Evolutionary conservation across 2,113 vertebrate genomes (phyloP), one percentile per base, ranked within the genome.

Genomic region (Bombycilla garrulus): DNA sequence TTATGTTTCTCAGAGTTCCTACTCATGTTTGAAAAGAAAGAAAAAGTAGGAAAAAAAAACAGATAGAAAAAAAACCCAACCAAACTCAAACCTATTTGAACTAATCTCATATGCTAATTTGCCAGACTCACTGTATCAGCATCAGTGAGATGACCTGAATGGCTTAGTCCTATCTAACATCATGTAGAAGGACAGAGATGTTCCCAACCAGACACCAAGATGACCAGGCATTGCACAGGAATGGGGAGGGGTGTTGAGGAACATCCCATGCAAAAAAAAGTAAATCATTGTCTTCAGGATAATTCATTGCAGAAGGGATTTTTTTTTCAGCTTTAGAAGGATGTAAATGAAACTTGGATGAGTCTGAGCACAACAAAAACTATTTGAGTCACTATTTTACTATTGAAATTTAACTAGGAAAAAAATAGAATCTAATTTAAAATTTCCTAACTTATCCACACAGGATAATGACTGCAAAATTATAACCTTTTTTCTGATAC

Each of bases 201-300:
- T 42, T 72, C 58, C 38, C 58, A 51, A 45, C 4, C 31, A 80
- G 26, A 35, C 25, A 64, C 16, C 8, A 36, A 72, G 25, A 42
- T 16, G 13, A 77, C 5, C 28, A 50, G 47, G 7, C 4, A 3
- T 23, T 45, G 15, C 24, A 47, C 21, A 72, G 9, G 20, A 44
- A 0, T 67, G 16, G 6, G 28, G 7, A 70, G 9, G 10, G 3
- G 5, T 36, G 4, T 13, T 26, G 11, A 18, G 12, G 15, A 73
- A 51, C 23, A 57, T 4, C 1, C 28, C 31, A 12, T 0, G 0
- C 9, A 58, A 67, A 87, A 53, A 29, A n/a, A 42, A 42, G 1
- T 25, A 74, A 36, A 42, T 42, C 2, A 50, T 16, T 74, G 4
- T 18, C 15, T 64, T 74, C 21, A 12, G 10, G 33, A 36, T 53